Conservation (phyloP, 1,140 invertebrate genomes). For the Papilio machaon region DNA sequence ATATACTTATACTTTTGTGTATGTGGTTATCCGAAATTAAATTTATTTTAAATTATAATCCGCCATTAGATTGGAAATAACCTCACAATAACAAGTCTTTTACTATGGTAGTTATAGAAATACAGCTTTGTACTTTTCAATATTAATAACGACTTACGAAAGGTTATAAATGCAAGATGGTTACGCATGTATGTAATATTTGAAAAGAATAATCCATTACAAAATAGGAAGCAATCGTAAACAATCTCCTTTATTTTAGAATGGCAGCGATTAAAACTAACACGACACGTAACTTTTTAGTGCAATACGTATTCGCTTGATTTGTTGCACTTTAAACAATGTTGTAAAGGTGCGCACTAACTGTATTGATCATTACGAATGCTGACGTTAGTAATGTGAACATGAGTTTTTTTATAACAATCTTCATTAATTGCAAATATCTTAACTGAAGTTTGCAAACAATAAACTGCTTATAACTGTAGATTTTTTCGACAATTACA, state of each 20-base stretch:
- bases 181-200: background rate
- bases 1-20: background rate
- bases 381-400: background rate
- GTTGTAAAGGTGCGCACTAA: background rate
- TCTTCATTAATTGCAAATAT: background rate
- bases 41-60: background rate
- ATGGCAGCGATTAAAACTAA: background rate
- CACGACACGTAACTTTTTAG: background rate
- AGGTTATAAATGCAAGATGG: background rate
- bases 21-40: background rate
- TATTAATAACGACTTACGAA: background rate
- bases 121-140: background rate
- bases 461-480: too few species aligned
- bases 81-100: background rate
- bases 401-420: background rate
- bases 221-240: background rate
- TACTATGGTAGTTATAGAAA: background rate
- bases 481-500: background rate
- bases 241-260: background rate
- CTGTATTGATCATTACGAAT: background rate
- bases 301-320: background rate
- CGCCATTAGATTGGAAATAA: background rate
- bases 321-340: conserved; percentile 12
- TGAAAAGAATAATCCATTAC: background rate
- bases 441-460: background rate